phyloP scores from a whole-genome alignment of 2,888 invertebrate genomes.

The Limenitis camilla region DNA sequence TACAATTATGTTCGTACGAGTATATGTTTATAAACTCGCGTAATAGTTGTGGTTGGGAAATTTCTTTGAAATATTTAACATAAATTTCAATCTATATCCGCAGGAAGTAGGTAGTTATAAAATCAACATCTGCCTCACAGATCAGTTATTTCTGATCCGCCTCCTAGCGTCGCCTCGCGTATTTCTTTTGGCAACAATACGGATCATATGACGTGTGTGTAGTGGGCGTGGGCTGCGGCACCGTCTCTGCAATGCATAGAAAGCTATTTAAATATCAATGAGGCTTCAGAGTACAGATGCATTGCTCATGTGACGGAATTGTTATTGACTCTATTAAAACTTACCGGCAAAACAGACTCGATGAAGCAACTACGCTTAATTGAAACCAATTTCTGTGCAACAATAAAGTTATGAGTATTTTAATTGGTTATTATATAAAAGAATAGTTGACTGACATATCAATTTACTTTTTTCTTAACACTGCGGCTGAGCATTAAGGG shows the following conservation, averaged over 20 bases:
- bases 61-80: not conserved
- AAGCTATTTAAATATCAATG: slow-evolving; percentile 17
- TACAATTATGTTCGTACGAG: too few relatives aligned
- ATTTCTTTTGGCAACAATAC: slow-evolving; percentile 43
- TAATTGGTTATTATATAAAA: too few relatives aligned
- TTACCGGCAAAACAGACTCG: slow-evolving; percentile 9
- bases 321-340: slow-evolving; percentile 1
- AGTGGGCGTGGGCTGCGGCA: slow-evolving; percentile 17
- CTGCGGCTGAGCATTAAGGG: too few relatives aligned
- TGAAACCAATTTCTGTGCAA: slow-evolving; percentile 40
- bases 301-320: slow-evolving; percentile 2
- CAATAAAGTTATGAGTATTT: slow-evolving; percentile 24
- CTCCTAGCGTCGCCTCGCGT: slow-evolving; percentile 26
- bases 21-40: too few relatives aligned
- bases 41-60: too few relatives aligned
- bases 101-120: slow-evolving; percentile 16
- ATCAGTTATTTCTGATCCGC: slow-evolving; percentile 34
- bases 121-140: slow-evolving; percentile 18
- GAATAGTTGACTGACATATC: too few relatives aligned
- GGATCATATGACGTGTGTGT: slow-evolving; percentile 38
- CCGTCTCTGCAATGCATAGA: slow-evolving; percentile 24
- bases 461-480: too few relatives aligned
- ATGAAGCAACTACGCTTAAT: slow-evolving; percentile 31
- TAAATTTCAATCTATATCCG: slow-evolving; percentile 17
- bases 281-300: slow-evolving; percentile 4